These are phyloP conservation scores for Neotoma lepida DNA, from an alignment of 2,113 vertebrate species.

Conservation along the genomic window DNA sequence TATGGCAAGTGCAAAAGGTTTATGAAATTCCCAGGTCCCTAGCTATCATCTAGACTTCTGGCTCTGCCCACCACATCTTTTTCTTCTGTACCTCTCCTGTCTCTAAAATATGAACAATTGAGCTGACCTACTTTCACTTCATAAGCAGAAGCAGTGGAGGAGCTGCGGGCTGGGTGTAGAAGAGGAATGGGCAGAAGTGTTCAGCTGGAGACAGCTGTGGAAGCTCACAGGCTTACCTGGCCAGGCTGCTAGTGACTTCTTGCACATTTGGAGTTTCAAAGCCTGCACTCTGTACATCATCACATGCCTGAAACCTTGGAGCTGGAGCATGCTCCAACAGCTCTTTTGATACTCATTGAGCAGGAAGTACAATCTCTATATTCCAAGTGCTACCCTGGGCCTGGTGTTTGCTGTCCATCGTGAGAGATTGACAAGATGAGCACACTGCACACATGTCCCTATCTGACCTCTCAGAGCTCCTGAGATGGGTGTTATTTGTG, in stretches of 20 bases:
- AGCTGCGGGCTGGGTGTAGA: not conserved
- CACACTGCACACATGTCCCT: not conserved
- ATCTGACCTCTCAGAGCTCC: not conserved
- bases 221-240: not conserved
- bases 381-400: not conserved
- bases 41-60: not conserved
- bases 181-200: not conserved
- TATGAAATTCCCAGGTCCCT: not conserved
- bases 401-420: not conserved
- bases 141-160: not conserved
- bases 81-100: not conserved
- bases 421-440: not conserved
- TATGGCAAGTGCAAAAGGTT: not conserved
- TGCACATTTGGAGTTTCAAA: not conserved
- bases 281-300: not conserved
- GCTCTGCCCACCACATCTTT: not conserved
- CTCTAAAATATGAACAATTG: conserved; percentile 37
- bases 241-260: not conserved
- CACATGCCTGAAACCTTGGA: not conserved
- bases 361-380: not conserved
- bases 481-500: not conserved
- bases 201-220: not conserved
- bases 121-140: conserved; percentile 63
- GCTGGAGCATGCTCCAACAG: not conserved
- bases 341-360: not conserved